phyloP scores from a whole-genome alignment of 2,888 invertebrate genomes.

The Endotricha flammealis region DNA sequence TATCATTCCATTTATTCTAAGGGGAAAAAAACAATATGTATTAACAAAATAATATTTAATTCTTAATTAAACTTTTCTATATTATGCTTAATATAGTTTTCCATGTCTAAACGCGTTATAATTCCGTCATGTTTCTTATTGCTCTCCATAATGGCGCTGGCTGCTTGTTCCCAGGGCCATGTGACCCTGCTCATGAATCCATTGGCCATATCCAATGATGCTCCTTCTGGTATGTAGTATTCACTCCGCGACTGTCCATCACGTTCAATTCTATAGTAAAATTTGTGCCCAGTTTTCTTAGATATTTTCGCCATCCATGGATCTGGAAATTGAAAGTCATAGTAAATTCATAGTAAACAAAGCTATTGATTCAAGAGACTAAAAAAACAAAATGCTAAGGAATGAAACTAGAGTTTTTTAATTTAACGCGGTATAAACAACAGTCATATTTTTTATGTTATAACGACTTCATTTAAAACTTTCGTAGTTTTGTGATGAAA shows the following conservation, averaged over 20 bases:
- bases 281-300: slow-evolving; percentile 51
- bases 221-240: slow-evolving; percentile 48
- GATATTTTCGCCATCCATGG: slow-evolving; percentile 67
- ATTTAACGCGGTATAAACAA: too few species aligned
- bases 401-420: too few species aligned
- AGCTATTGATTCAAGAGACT: too few species aligned
- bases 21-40: too few species aligned
- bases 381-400: too few species aligned
- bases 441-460: too few species aligned
- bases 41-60: not conserved
- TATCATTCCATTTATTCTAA: too few species aligned
- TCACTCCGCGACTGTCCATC: slow-evolving; percentile 50
- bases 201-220: slow-evolving; percentile 49
- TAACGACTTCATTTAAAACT: too few species aligned
- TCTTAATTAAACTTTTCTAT: not conserved
- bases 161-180: slow-evolving; percentile 62
- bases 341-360: not conserved
- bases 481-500: too few species aligned
- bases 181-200: slow-evolving; percentile 43
- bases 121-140: slow-evolving; percentile 28
- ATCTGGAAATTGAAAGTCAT: slow-evolving; percentile 40
- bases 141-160: slow-evolving; percentile 52
- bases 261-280: slow-evolving; percentile 48
- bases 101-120: slow-evolving; percentile 8
- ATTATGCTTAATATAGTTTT: slow-evolving; percentile 3